Base-by-base conservation (phyloP, 2,113 vertebrate genomes). In the Eleginops maclovinus region DNA sequence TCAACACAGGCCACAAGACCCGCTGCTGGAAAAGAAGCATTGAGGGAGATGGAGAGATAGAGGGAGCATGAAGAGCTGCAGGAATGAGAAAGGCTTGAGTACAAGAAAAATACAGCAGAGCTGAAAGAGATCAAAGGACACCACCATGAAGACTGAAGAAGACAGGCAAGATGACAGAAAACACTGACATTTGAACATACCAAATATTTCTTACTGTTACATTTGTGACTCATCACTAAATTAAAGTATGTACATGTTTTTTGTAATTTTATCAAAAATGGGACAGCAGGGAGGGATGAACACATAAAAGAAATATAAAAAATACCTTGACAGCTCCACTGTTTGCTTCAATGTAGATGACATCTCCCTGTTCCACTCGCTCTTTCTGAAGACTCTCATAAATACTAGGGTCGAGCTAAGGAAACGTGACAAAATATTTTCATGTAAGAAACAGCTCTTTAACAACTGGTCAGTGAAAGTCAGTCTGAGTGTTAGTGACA, bases 281-380 rank as follows among this genome's bases (percentile, higher is more conserved):
- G 10, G 58, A 22, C 51, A 43, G 47, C 5, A 24, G 41, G 40
- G 26, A 46, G 2, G 26, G 1, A 65, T 13, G 14, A 40, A 64
- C 19, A 43, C 46, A 24, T 41, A 17, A 31, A 31, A 75, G 31
- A 16, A 19, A 14, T 11, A 36, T 4, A 6, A 6, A 13, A 36
- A 19, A 83, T 95, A 99, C 98, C 97, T 99, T 99, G 68, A 99
- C 98, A 0, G 98, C 97, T 55, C 98, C 98, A 16, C 98, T 99
- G 95, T 99, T 99, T 65, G 98, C 97, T 93, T 99, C 98, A 6
- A 99, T 99, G 89, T 99, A 99, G 93, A 99, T 99, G 87, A 99
- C 98, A 0, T 99, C 98, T 40, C 98, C 98, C 0, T 96, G 97
- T 90, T 99, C 97, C 31, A 99, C 98, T 4, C 97, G 94, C 82